Base-by-base conservation (phyloP, 1,140 invertebrate species). In the Halyomorpha halys region DNA sequence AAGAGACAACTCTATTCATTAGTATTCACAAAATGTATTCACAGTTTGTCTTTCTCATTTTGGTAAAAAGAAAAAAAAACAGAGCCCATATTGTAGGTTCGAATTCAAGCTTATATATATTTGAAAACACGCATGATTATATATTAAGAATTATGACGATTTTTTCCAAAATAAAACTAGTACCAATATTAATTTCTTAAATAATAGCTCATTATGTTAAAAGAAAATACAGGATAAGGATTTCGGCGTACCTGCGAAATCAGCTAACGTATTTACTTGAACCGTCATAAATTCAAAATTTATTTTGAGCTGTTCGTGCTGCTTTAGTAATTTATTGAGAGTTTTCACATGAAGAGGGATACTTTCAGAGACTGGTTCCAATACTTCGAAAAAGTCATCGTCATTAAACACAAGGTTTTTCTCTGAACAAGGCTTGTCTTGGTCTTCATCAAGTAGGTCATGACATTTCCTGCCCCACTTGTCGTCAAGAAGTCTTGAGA, bases 261-360 rank as follows among this genome's bases (percentile, higher is more conserved):
- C 65, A 39, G 65, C 65, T 27, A 66, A 56, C 30, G 65, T 66
- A 54, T 66, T 66, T 16, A 66, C 54, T 49, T 66, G 65, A 16
- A 60, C 65, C 15, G 34, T 62, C 19, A 66, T 2, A 53, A 34
- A 66, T 39, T 66, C 65, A 47, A 54, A 62, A 30, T 66, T 61
- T 45, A 39, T 19, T 27, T 44, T 53, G 16, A 66, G 19, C 13
- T 25, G 62, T 56, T 66, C 65, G 18, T 66, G 65, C 21, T 66
- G 59, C 13, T 45, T 45, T 9, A 62, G 21, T n/a, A 66, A 34
- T 25, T 62, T 62, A 27, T 66, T 66, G 1, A 66, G 13, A 11
- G 34, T 66, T 53, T 66, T 66, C 16, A 44, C 60, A 5, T 19
- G 6, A 15, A 53, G 30, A 11, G 44, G 34, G 11, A 49, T 39